Conservation (phyloP, 2,113 vertebrate genomes). For the Trematomus loennbergii region DNA sequence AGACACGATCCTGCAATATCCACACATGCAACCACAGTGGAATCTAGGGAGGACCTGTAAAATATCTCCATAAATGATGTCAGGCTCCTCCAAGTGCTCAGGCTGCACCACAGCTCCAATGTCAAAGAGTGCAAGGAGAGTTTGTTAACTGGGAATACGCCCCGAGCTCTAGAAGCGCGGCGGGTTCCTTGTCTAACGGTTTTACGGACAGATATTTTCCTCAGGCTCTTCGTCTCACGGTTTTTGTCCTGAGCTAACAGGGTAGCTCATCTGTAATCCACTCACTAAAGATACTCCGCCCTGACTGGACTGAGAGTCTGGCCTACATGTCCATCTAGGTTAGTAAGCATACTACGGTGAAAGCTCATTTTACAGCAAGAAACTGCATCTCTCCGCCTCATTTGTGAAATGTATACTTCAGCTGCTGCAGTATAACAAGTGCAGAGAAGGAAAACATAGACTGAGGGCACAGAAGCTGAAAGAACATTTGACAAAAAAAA, state of each 20-base stretch:
- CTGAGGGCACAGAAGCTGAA: background rate
- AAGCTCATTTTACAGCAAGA: slow-evolving; percentile 11
- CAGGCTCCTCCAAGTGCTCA: slow-evolving; percentile 43
- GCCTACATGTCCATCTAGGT: slow-evolving; percentile 2
- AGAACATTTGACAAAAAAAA: slow-evolving; percentile 36
- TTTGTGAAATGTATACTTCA: slow-evolving; percentile 6
- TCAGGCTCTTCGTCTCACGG: slow-evolving; percentile 18
- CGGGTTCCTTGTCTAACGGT: slow-evolving; percentile 9
- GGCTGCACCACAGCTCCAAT: slow-evolving; percentile 17
- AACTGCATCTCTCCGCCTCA: background rate
- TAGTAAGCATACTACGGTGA: background rate
- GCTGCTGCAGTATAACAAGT: background rate
- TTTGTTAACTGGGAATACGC: slow-evolving; percentile 45
- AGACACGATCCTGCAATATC: slow-evolving; percentile 30
- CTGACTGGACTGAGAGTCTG: slow-evolving; percentile 5
- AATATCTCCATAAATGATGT: slow-evolving; percentile 64
- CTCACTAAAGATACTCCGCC: background rate
- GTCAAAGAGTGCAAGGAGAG: slow-evolving; percentile 7
- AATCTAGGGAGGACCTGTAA: slow-evolving; percentile 57
- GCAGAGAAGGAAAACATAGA: background rate
- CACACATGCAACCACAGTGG: slow-evolving; percentile 47
- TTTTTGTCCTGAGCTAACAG: slow-evolving; percentile 1
- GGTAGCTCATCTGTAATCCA: background rate
- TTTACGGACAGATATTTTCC: slow-evolving; percentile 13
- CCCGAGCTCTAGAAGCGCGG: slow-evolving; percentile 16